Percentiles rank a stretch among this genome's conserved stretches.
Evolutionary conservation across 1,140 invertebrate genomes (phyloP).

Genomic region (Tribolium madens): DNA sequence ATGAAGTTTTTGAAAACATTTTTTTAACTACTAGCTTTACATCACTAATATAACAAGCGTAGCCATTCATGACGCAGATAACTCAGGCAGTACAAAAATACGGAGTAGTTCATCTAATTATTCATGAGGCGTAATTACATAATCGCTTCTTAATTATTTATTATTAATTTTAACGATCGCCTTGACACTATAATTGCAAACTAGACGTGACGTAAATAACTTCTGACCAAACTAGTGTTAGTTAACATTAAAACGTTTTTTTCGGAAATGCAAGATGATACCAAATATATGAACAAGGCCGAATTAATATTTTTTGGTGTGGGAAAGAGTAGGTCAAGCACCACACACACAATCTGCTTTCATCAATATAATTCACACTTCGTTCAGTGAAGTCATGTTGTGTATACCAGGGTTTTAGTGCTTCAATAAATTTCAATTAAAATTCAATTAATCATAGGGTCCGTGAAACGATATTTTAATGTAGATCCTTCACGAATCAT

Average conservation of each 20-base stretch:
- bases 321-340: slow-evolving; percentile 1
- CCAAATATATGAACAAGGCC: background rate
- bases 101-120: background rate
- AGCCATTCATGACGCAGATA: background rate
- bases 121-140: background rate
- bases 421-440: slow-evolving; percentile 30
- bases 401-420: slow-evolving; percentile 14
- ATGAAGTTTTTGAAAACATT: too few relatives aligned
- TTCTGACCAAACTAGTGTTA: background rate
- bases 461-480: too few relatives aligned
- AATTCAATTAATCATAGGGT: slow-evolving; percentile 34
- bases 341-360: background rate
- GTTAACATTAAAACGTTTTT: background rate
- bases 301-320: background rate
- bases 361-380: slow-evolving; percentile 28
- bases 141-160: slow-evolving; percentile 7
- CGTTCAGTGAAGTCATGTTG: background rate
- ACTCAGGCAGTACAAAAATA: background rate
- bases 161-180: slow-evolving; percentile 18
- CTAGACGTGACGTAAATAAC: background rate
- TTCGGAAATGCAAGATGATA: background rate
- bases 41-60: too few relatives aligned
- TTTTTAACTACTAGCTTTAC: too few relatives aligned
- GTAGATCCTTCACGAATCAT: background rate
- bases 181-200: slow-evolving; percentile 32